These are phyloP conservation scores for Lagenorhynchus albirostris DNA, from an alignment of 2,113 vertebrate species.

Conservation along the genomic window DNA sequence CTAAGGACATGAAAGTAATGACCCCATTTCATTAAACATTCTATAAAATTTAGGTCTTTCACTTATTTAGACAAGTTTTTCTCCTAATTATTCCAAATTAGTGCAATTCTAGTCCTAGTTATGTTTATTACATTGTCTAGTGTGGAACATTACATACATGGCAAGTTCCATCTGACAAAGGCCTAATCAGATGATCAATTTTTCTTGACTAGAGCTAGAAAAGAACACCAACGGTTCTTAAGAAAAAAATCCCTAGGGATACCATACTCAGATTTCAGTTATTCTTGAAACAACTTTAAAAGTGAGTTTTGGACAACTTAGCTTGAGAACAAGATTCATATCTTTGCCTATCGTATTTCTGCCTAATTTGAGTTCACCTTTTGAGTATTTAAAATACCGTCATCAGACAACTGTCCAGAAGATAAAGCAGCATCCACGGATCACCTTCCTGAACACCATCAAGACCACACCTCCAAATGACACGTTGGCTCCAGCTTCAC, in stretches of 20 bases:
- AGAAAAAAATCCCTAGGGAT: background rate
- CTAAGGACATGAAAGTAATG: slow-evolving; percentile 46
- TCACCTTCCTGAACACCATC: too few relatives aligned
- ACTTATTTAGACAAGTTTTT: slow-evolving; percentile 61
- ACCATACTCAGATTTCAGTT: background rate
- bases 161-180: slow-evolving; percentile 28
- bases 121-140: slow-evolving; percentile 32
- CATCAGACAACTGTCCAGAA: background rate
- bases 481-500: background rate
- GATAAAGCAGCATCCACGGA: background rate
- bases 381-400: background rate
- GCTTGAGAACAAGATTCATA: background rate
- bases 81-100: slow-evolving; percentile 58
- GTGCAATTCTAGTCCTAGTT: background rate
- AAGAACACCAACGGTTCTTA: background rate
- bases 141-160: slow-evolving; percentile 9
- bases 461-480: background rate
- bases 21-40: slow-evolving; percentile 60
- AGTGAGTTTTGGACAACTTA: background rate
- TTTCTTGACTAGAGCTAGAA: slow-evolving; percentile 1
- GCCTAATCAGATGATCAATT: slow-evolving; percentile 48
- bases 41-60: slow-evolving; percentile 67
- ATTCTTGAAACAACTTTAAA: background rate
- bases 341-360: background rate
- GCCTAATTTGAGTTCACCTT: background rate